These are phyloP conservation scores for Euleptes europaea DNA, from an alignment of 2,113 vertebrate genomes.

Conservation along the genomic window DNA sequence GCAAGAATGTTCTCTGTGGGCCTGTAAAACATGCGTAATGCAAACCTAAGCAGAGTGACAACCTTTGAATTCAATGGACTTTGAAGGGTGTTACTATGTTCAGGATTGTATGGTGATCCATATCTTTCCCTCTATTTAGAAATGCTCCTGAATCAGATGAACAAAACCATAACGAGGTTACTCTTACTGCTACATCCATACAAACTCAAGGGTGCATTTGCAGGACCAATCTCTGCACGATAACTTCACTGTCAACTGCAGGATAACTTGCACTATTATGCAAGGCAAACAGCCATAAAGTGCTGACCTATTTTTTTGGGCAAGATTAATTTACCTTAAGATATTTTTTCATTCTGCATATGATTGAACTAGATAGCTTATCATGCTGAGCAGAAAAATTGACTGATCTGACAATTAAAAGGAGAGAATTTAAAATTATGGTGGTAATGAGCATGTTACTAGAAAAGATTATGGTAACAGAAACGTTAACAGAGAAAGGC, in stretches of 20 bases:
- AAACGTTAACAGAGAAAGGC: too few species aligned
- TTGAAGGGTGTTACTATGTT: too few species aligned
- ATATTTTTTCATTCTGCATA: not conserved
- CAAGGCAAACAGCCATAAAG: not conserved
- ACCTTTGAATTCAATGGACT: too few species aligned
- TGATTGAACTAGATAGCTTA: too few species aligned
- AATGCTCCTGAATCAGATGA: not conserved
- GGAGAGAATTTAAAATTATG: too few species aligned
- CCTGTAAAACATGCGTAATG: not conserved
- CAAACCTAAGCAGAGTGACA: too few species aligned
- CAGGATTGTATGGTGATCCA: not conserved
- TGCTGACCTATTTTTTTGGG: not conserved
- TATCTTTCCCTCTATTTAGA: not conserved
- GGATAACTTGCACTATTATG: not conserved
- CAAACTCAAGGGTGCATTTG: not conserved
- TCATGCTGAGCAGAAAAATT: too few species aligned
- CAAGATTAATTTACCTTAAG: not conserved
- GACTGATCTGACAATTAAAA: too few species aligned
- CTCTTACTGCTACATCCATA: not conserved
- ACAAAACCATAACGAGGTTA: not conserved
- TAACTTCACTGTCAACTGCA: not conserved
- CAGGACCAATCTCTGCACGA: not conserved
- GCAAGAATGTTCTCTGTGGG: not conserved
- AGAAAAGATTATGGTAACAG: too few species aligned
- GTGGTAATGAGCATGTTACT: too few species aligned